Evolutionary conservation across 2,797 vertebrate genomes (phyloP), one percentile per base, ranked within the genome.

Genomic region (Potorous gilbertii): DNA sequence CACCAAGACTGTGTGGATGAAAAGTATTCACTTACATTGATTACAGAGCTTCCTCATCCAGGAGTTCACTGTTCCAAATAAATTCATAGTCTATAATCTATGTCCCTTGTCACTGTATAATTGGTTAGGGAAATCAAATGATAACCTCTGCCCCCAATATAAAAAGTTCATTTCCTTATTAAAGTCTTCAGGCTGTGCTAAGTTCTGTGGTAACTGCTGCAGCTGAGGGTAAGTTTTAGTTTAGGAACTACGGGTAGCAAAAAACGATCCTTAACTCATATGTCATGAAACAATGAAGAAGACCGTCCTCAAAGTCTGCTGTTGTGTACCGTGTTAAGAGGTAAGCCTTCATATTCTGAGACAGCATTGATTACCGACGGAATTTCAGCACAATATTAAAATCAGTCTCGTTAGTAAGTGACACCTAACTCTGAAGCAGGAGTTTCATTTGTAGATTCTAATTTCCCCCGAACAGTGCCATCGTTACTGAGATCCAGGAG

Each of bases 211-310:
- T 87, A 93, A 40, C n/a, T 92, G 29, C 6, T 93, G 34, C 18
- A 92, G 56, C 92, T 93, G 55, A 95, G 21, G 91, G 56, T 16
- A 93, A 34, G 27, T 95, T 31, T 13, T 90, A 95, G 50, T 91
- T 93, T 9, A 50, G 91, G 56, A 94, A 96, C 95, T 94, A 90
- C 9, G 90, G 89, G 4, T 18, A 91, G 74, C 91, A 89, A 54
- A 34, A n/a, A 91, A 81, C 93, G 92, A 96, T 94, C 91, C 4
- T 24, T 92, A 87, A 94, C 81, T 95, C 96, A 50, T 1, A 94
- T 96, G 90, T 91, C 55, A 95, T 96, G 91, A 96, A 97, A 92
- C 95, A 90, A 93, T 96, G 8, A n/a, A 93, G 95, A 93, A 95
- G 24, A 94, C 96, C 95, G 28, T 96, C n/a, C 56, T 94, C 92